Evolutionary conservation across 2,888 invertebrate species (phyloP).

Genomic region (Lasioglossum morio): DNA sequence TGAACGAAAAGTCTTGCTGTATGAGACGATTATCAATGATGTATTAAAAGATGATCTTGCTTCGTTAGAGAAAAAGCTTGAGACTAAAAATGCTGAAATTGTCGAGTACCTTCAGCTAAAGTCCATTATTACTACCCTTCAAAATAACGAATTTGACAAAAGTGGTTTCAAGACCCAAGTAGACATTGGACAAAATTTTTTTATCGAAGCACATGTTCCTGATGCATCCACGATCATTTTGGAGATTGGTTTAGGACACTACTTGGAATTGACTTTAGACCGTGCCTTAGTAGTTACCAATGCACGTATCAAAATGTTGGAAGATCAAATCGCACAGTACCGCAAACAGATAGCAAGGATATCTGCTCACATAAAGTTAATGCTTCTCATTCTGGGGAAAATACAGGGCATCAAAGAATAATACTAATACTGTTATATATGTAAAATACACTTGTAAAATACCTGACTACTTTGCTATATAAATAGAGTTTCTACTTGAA

Average conservation of each 20-base stretch:
- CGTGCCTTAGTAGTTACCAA: conserved; percentile 91
- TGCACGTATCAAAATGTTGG: conserved; percentile 88
- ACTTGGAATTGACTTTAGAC: conserved; percentile 89
- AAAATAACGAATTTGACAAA: conserved; percentile 86
- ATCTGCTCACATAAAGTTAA: conserved; percentile 92
- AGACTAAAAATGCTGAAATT: conserved; percentile 88
- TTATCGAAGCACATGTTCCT: conserved; percentile 90
- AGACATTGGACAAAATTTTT: conserved; percentile 94
- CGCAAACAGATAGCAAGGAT: conserved; percentile 89
- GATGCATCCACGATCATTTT: conserved; percentile 89
- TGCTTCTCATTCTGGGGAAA: conserved; percentile 89
- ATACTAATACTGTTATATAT: background rate
- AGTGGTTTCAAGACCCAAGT: conserved; percentile 89
- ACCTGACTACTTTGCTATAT: background rate
- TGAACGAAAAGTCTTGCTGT: conserved; percentile 81
- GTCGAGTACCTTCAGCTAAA: conserved; percentile 91
- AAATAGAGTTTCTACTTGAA: background rate
- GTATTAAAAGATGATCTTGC: conserved; percentile 90
- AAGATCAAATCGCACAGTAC: conserved; percentile 87
- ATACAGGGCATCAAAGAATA: conserved; percentile 83
- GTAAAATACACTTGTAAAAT: background rate
- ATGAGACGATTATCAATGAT: conserved; percentile 92
- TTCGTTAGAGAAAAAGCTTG: conserved; percentile 87
- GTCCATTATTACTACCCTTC: conserved; percentile 88
- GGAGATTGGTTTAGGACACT: conserved; percentile 91